Percentiles rank a stretch among this genome's conserved stretches.
phyloP scores from a whole-genome alignment of 2,113 vertebrate genomes.

The Mustela lutreola region DNA sequence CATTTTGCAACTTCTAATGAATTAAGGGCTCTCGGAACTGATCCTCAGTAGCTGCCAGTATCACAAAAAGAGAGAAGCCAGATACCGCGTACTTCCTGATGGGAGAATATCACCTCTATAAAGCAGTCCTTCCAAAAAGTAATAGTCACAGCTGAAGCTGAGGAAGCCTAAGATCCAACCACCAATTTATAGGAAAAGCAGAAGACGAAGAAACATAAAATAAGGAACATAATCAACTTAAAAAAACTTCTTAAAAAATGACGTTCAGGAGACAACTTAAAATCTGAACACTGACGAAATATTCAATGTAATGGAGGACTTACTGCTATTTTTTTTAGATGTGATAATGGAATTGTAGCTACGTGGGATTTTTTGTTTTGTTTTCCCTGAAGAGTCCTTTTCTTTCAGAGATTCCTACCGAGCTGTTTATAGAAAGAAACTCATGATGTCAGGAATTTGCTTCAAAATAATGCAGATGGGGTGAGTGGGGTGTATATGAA shows the following conservation, averaged over 20 bases:
- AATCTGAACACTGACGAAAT: background rate
- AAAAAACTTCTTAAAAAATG: constrained; percentile 30
- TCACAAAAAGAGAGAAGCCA: background rate
- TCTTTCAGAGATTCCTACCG: background rate
- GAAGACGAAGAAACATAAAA: background rate
- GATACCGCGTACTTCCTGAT: background rate
- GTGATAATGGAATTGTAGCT: background rate
- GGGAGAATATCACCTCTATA: background rate
- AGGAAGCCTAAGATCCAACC: background rate
- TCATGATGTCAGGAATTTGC: constrained; percentile 38
- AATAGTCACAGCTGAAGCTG: background rate
- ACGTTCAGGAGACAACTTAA: background rate
- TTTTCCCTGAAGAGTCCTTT: background rate
- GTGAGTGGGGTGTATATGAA: background rate
- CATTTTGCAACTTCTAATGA: constrained; percentile 33
- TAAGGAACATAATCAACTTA: background rate
- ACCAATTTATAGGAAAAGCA: background rate
- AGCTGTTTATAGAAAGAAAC: constrained; percentile 25
- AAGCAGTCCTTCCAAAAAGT: background rate
- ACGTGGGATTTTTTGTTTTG: background rate
- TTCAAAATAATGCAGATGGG: constrained; percentile 38
- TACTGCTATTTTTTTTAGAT: constrained; percentile 28
- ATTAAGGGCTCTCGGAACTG: background rate
- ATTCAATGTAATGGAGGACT: constrained; percentile 22
- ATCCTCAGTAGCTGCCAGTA: background rate